Conservation (phyloP, 2,888 invertebrate species). For the Acanthosepion lycidas region DNA sequence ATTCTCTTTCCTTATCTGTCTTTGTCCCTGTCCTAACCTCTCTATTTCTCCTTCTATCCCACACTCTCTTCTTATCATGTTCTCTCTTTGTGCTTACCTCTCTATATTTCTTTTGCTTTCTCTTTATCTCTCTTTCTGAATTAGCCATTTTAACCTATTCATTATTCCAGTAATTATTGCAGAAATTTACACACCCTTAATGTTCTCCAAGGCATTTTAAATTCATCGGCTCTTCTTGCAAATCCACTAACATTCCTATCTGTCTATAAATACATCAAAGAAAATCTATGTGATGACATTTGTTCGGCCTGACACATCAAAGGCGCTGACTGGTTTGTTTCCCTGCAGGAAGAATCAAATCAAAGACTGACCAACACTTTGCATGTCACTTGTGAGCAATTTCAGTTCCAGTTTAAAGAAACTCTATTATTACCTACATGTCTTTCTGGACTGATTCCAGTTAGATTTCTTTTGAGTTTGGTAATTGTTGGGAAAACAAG, state of each 20-base stretch:
- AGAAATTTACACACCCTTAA: background rate
- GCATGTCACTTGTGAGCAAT: background rate
- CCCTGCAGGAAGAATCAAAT: background rate
- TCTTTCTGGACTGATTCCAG: background rate
- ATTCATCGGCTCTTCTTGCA: background rate
- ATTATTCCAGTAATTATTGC: background rate
- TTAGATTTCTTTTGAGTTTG: background rate
- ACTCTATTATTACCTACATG: background rate
- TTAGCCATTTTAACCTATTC: background rate
- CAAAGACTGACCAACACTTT: background rate
- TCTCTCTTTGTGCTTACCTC: background rate
- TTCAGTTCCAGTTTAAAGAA: background rate
- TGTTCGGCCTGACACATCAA: constrained; percentile 11
- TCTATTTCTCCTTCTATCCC: no score
- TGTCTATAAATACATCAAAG: constrained; percentile 18
- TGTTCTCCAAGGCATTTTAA: background rate
- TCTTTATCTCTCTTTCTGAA: background rate
- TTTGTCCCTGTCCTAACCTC: no score
- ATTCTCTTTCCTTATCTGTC: no score
- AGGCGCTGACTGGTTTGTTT: background rate
- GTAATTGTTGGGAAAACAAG: background rate
- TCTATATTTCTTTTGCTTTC: background rate
- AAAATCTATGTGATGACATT: background rate
- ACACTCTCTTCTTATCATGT: background rate
- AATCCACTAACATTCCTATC: background rate